These are phyloP conservation scores for rabbit (Oryctolagus cuniculus) DNA, from an alignment of 2,113 vertebrate species.

Conservation along the genomic window DNA sequence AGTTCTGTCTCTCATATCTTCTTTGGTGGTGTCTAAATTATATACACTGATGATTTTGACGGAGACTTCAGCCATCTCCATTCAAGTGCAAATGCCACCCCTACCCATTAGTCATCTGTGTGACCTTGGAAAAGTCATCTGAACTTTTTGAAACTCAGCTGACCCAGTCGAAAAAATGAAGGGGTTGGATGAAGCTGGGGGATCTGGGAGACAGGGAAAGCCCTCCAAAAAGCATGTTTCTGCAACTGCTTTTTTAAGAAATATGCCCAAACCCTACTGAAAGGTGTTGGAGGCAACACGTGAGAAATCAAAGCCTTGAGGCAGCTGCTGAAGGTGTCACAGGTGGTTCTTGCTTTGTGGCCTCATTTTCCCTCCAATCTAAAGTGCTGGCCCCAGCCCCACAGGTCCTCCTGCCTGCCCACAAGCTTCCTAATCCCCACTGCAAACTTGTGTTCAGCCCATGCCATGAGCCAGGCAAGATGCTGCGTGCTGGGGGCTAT, in stretches of 20 bases:
- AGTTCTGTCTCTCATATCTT: neutral
- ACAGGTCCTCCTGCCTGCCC: too few relatives aligned
- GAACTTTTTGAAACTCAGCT: neutral
- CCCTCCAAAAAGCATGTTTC: neutral
- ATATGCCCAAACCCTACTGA: neutral
- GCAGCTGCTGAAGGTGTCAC: neutral
- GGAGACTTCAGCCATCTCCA: neutral
- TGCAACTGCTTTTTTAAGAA: neutral
- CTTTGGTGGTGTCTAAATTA: neutral
- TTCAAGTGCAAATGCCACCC: neutral
- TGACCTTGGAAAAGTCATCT: neutral
- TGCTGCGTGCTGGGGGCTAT: neutral
- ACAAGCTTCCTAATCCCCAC: neutral
- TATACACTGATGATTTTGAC: neutral
- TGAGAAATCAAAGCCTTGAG: neutral
- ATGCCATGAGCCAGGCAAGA: neutral
- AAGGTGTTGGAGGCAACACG: neutral
- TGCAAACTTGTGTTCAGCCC: neutral
- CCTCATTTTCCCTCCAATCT: neutral
- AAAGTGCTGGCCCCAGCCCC: fast-evolving
- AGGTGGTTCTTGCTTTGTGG: neutral
- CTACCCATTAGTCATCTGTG: too few relatives aligned
- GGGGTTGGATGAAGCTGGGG: neutral
- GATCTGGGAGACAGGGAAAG: neutral
- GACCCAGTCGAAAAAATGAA: neutral